A percentile compares a stretch with the other conserved stretches of the same genome.
These are phyloP conservation scores for Erpornis zantholeuca DNA, from an alignment of 2,113 vertebrate species.

Conservation along the genomic window DNA sequence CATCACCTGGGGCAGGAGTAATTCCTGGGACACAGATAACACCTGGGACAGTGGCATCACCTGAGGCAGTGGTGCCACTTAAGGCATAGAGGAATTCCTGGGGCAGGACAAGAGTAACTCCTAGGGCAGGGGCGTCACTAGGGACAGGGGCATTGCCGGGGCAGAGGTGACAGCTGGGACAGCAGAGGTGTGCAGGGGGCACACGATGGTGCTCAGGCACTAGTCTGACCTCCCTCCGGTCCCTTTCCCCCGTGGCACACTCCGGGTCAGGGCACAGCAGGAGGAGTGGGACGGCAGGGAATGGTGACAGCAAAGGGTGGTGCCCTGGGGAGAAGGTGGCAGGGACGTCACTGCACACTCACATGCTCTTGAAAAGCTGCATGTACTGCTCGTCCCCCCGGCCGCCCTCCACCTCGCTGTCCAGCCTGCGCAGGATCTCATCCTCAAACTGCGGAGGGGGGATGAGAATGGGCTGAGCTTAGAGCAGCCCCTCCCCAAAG, in stretches of 20 bases:
- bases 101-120: neutral
- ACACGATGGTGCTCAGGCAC: rapidly evolving
- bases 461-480: neutral
- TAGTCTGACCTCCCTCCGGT: too few relatives aligned
- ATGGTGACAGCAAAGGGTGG: neutral
- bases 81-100: neutral
- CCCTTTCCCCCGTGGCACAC: rapidly evolving
- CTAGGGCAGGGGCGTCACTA: neutral
- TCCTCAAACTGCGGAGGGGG: conserved; percentile 54
- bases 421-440: conserved; percentile 53
- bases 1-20: too few relatives aligned
- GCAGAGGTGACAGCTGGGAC: too few relatives aligned
- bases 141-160: neutral
- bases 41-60: neutral
- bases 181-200: neutral
- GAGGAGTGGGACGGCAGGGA: neutral
- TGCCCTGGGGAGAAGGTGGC: neutral
- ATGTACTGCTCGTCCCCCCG: conserved; percentile 62
- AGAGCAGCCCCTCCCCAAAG: neutral
- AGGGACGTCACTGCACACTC: neutral
- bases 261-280: neutral
- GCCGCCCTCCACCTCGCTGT: conserved; percentile 66
- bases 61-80: neutral
- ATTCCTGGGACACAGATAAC: neutral
- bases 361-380: conserved; percentile 60